Base-by-base conservation (phyloP, 2,888 invertebrate species). In the Piscicola geometra region DNA sequence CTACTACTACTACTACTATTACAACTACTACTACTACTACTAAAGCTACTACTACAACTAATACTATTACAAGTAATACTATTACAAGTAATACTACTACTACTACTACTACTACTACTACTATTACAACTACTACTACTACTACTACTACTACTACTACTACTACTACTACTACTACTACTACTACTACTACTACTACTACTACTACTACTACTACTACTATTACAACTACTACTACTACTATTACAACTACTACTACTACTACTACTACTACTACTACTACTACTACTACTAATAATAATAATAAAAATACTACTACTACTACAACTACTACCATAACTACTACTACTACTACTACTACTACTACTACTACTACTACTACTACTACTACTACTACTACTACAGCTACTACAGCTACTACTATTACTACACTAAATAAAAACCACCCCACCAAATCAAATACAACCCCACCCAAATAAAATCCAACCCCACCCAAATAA, bases 1-100 rank as follows among this genome's bases (percentile, higher is more conserved):
- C 74, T 76, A 76, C 75, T 76, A 56, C 60, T 76, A 76, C 76
- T 76, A 75, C 75, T 76, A 76, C 76, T 76, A 76, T 75, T 76
- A 76, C 75, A 76, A 41, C 66, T 56, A 71, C 66, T 76, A 67
- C 68, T 25, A 30, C 71, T 64, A 64, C 64, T 64, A 64, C 64
- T 64, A 64, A 5, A 12, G 21, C 64, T 64, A 64, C 64, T 64
- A 64, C 64, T 64, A 64, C 64, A 28, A 64, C 64, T 64, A 64
- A 5, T 41, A 41, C 41, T 41, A 41, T 15, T 15, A 41, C 41
- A 3, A 71, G 12, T 28, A 41, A 41, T 41, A 41, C 5, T 30
- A 25, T 9, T 25, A 21, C 3, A 41, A 64, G 9, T 30, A 64
- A 32, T 56, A 71, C 69, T 28, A 52, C 69, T 25, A 71, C 3